These are phyloP conservation scores for Drosophila stalkeri DNA, from an alignment of 2,888 invertebrate genomes.

Conservation along the genomic window DNA sequence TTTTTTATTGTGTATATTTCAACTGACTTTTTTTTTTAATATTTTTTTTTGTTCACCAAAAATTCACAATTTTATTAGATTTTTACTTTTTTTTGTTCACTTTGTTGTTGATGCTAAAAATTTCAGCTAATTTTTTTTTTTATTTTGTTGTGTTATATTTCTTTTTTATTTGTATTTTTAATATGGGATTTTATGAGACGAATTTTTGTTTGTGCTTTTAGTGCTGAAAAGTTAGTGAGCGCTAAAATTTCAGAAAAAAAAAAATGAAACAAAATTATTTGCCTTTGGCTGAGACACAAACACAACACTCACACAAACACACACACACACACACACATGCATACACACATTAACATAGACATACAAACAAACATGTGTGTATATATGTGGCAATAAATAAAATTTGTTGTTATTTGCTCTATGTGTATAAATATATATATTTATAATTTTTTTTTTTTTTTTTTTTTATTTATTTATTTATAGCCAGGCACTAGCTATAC, in stretches of 20 bases:
- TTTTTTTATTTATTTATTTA: slow-evolving; percentile 75
- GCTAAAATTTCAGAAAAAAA: slow-evolving; percentile 60
- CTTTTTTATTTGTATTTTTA: slow-evolving; percentile 45
- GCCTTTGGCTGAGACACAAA: slow-evolving; percentile 51
- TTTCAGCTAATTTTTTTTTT: slow-evolving; percentile 35
- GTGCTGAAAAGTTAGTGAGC: slow-evolving; percentile 73
- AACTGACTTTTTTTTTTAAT: slow-evolving; percentile 25
- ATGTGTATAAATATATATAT: slow-evolving; percentile 50
- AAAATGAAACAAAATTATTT: slow-evolving; percentile 53
- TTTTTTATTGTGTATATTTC: background rate
- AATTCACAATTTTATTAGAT: slow-evolving; percentile 50
- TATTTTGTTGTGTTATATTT: slow-evolving; percentile 42
- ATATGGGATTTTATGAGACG: slow-evolving; percentile 66
- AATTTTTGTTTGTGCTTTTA: slow-evolving; percentile 53
- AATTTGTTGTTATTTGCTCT: slow-evolving; percentile 76
- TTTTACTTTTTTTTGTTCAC: slow-evolving; percentile 35
- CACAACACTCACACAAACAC: slow-evolving; percentile 35
- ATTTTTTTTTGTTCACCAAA: slow-evolving; percentile 26
- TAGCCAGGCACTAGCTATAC: slow-evolving; percentile 73
- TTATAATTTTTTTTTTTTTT: slow-evolving; percentile 40
- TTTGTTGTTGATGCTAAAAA: slow-evolving; percentile 32
- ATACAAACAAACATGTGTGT: slow-evolving; percentile 36
- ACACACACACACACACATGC: slow-evolving; percentile 13
- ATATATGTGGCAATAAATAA: slow-evolving; percentile 77
- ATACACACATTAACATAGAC: background rate